Evolutionary conservation across 2,888 invertebrate genomes (phyloP).

Genomic region (Cabera pusaria): DNA sequence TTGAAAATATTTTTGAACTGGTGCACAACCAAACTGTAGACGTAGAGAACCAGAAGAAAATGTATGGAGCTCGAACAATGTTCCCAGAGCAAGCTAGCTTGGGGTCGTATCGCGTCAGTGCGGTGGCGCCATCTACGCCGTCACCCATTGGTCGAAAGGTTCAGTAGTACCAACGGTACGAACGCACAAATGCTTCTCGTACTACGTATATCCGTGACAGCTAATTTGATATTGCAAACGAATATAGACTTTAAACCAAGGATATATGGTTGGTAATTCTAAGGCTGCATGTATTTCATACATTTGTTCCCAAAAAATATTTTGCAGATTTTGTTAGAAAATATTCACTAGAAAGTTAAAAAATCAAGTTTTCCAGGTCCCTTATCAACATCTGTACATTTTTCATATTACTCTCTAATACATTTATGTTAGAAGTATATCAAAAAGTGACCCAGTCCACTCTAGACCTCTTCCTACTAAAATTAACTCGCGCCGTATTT

Average conservation of each 20-base stretch:
- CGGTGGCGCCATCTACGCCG: slow-evolving; percentile 71
- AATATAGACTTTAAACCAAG: slow-evolving; percentile 39
- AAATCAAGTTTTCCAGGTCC: slow-evolving; percentile 39
- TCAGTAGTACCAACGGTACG: slow-evolving; percentile 64
- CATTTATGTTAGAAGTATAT: slow-evolving; percentile 72
- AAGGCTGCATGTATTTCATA: slow-evolving; percentile 46
- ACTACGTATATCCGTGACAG: slow-evolving; percentile 81
- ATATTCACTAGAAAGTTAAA: slow-evolving; percentile 44
- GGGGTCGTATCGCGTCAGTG: slow-evolving; percentile 77
- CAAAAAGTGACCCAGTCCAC: slow-evolving; percentile 74
- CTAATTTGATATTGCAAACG: slow-evolving; percentile 25
- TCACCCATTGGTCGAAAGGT: slow-evolving; percentile 60
- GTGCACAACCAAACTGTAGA: slow-evolving; percentile 83
- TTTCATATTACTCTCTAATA: slow-evolving; percentile 48
- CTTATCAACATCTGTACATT: slow-evolving; percentile 42
- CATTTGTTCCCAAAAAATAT: slow-evolving; percentile 69
- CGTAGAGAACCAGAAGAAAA: slow-evolving; percentile 83
- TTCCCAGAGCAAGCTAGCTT: slow-evolving; percentile 80
- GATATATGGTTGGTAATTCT: slow-evolving; percentile 34
- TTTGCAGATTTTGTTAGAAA: slow-evolving; percentile 52
- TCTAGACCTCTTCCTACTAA: slow-evolving; percentile 70
- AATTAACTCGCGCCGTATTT: slow-evolving; percentile 78
- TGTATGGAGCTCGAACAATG: slow-evolving; percentile 82
- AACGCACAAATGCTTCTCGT: slow-evolving; percentile 54
- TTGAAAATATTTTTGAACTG: slow-evolving; percentile 82